Percentiles rank a stretch among this genome's conserved stretches.
These are phyloP conservation scores for Cirrhinus mrigala DNA, from an alignment of 2,797 vertebrate species.

Conservation along the genomic window DNA sequence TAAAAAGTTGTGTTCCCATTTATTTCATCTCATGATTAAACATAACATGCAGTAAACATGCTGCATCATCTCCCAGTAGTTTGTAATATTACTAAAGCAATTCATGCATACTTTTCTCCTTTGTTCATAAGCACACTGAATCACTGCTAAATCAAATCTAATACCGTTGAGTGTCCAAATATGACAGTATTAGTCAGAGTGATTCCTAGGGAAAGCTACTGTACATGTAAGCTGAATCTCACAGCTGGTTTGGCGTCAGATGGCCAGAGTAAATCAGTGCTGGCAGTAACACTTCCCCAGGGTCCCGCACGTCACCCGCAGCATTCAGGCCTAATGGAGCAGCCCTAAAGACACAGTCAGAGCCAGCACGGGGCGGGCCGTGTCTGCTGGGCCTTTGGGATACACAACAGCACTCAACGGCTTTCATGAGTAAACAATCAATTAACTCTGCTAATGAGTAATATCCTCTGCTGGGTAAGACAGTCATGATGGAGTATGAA, in stretches of 20 bases:
- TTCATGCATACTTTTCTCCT: background rate
- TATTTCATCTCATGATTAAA: background rate
- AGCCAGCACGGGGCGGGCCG: slow-evolving; percentile 20
- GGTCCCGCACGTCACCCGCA: slow-evolving; percentile 88
- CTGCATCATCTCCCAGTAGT: background rate
- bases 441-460: slow-evolving; percentile 73
- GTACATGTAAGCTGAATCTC: slow-evolving; percentile 20
- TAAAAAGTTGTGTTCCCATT: background rate
- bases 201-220: background rate
- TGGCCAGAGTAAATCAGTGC: slow-evolving; percentile 89
- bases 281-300: slow-evolving; percentile 92
- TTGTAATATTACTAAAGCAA: background rate
- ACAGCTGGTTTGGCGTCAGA: slow-evolving; percentile 78
- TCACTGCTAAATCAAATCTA: background rate
- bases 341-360: slow-evolving; percentile 62
- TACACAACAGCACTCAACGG: slow-evolving; percentile 63
- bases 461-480: slow-evolving; percentile 53
- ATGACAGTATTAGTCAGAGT: background rate
- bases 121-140: background rate
- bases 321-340: slow-evolving; percentile 94
- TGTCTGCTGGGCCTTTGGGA: slow-evolving; percentile 40
- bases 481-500: background rate
- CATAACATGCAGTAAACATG: background rate
- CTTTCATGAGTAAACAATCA: slow-evolving; percentile 73
- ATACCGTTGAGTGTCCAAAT: background rate